These are phyloP conservation scores for Monopis laevigella DNA, from an alignment of 2,888 invertebrate species.

Conservation along the genomic window DNA sequence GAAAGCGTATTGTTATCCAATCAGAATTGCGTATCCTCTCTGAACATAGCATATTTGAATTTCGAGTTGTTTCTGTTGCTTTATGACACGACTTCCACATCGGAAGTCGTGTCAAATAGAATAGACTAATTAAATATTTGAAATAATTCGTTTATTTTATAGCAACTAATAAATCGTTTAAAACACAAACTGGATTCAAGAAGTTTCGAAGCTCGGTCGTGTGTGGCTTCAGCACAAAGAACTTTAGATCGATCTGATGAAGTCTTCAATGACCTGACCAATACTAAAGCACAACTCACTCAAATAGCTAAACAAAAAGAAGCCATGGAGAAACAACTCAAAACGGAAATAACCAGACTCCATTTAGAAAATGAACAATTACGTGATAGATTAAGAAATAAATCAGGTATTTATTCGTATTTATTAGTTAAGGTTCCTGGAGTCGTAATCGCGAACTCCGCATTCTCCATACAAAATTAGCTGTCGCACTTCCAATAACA, in stretches of 20 bases:
- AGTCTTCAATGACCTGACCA: slow-evolving; percentile 35
- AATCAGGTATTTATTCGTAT: slow-evolving; percentile 38
- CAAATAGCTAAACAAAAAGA: slow-evolving; percentile 48
- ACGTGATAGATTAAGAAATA: slow-evolving; percentile 38
- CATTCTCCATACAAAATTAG: too few relatives aligned
- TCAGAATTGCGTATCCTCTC: too few relatives aligned
- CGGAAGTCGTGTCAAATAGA: too few relatives aligned
- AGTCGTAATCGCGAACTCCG: too few relatives aligned
- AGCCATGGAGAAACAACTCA: slow-evolving; percentile 37
- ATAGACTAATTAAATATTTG: not conserved
- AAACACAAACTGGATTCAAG: slow-evolving; percentile 40
- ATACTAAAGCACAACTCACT: slow-evolving; percentile 35
- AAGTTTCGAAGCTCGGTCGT: slow-evolving; percentile 50
- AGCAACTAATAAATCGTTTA: slow-evolving; percentile 35
- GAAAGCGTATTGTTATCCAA: too few relatives aligned
- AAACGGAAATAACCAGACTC: slow-evolving; percentile 42
- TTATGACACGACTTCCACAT: too few relatives aligned
- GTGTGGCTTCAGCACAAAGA: slow-evolving; percentile 50
- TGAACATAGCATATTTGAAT: too few relatives aligned
- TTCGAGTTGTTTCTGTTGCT: too few relatives aligned
- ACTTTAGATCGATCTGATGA: slow-evolving; percentile 48
- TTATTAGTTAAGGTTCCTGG: too few relatives aligned
- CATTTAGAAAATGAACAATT: slow-evolving; percentile 50
- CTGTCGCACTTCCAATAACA: too few relatives aligned
- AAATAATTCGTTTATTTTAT: not conserved